Evolutionary conservation across 2,113 vertebrate species (phyloP).

Genomic region (Labeo rohita): DNA sequence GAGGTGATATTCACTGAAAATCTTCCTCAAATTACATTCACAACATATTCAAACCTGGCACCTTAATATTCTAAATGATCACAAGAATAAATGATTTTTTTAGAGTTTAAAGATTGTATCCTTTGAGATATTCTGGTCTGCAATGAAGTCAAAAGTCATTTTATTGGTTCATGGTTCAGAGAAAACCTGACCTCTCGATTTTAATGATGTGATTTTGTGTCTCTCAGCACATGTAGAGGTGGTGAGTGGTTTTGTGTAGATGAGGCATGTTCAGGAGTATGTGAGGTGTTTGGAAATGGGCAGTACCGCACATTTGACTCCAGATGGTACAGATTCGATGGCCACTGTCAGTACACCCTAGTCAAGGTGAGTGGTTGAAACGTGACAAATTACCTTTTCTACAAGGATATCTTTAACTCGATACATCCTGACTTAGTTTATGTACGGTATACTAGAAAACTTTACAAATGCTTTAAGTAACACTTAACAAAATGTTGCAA

Average conservation of each 20-base stretch:
- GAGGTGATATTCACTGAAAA: background rate
- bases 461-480: too few relatives aligned
- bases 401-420: background rate
- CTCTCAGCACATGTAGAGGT: conserved; percentile 64
- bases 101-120: too few relatives aligned
- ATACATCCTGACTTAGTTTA: too few relatives aligned
- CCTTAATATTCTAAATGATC: background rate
- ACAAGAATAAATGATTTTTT: background rate
- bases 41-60: background rate
- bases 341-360: conserved; percentile 77
- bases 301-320: conserved; percentile 79
- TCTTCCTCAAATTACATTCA: background rate
- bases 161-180: too few relatives aligned
- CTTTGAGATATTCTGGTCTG: too few relatives aligned
- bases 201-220: background rate
- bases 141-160: too few relatives aligned
- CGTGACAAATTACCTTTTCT: background rate
- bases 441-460: too few relatives aligned
- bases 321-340: conserved; percentile 74
- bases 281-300: conserved; percentile 78
- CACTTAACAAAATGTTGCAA: background rate
- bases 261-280: conserved; percentile 68
- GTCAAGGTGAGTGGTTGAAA: conserved; percentile 67
- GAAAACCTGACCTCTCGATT: too few relatives aligned
- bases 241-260: conserved; percentile 71